phyloP scores from a whole-genome alignment of 2,888 invertebrate genomes.

The Agriopis marginaria region DNA sequence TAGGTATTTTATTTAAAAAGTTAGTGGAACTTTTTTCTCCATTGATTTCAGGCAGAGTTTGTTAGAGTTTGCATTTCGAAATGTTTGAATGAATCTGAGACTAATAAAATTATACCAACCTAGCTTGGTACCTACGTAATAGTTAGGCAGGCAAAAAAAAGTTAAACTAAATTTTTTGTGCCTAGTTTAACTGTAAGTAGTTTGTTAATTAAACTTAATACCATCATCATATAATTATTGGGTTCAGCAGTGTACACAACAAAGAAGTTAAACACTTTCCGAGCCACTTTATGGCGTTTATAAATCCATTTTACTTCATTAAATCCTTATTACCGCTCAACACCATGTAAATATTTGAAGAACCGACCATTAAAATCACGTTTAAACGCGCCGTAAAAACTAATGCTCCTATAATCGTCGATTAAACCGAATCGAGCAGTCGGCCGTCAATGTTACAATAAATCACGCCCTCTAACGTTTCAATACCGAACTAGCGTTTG shows the following conservation, averaged over 20 bases:
- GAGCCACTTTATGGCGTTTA: constrained; percentile 23
- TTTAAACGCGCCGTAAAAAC: constrained; percentile 75
- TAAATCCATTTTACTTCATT: constrained; percentile 58
- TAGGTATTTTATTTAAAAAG: too few species aligned
- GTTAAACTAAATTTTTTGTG: too few species aligned
- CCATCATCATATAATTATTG: background rate
- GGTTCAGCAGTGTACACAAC: constrained; percentile 1
- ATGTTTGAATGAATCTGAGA: too few species aligned
- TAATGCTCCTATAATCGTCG: constrained; percentile 73
- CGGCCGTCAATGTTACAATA: constrained; percentile 69
- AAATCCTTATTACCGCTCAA: constrained; percentile 60
- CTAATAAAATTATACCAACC: too few species aligned
- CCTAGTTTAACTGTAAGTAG: background rate
- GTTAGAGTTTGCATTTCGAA: too few species aligned
- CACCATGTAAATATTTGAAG: constrained; percentile 73
- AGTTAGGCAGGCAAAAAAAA: too few species aligned
- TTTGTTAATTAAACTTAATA: background rate
- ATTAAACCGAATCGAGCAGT: constrained; percentile 71
- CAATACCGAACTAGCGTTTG: constrained; percentile 69
- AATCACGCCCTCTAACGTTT: constrained; percentile 78
- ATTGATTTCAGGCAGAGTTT: too few species aligned
- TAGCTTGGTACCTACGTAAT: too few species aligned
- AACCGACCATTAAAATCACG: constrained; percentile 72
- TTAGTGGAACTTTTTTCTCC: too few species aligned
- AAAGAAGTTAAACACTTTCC: constrained; percentile 9